Base-by-base conservation (phyloP, 2,797 vertebrate species). In the Manis crassicaudata region DNA sequence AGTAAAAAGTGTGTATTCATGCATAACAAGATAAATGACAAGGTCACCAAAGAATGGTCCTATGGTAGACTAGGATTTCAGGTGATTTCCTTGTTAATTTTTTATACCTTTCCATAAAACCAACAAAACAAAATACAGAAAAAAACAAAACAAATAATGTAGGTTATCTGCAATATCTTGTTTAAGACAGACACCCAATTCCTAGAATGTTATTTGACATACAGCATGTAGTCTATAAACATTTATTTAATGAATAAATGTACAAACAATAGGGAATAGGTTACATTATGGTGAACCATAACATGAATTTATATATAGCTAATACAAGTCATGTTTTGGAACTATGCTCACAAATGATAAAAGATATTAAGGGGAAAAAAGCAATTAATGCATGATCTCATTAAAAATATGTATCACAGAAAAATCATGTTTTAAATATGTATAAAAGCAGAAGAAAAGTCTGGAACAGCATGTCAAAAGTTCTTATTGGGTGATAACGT, bases 401-500 rank as follows among this genome's bases (percentile, higher is more conserved):
- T 67, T 90, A 85, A 84, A 96, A 87, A 90, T 72, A 86, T 5
- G 35, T 32, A 67, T 6, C 32, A 91, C 16, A 62, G 80, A 82
- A 95, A 96, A 91, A 68, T 79, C 13, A 35, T 29, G 88, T 88
- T 88, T 92, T 21, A 89, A 90, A 87, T 13, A 43, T 70, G 23
- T 35, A 68, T 52, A 50, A 56, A 91, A 54, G 60, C 10, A 17
- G 50, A 90, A 54, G n/a, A 54, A 63, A 93, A 93, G 14, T 80
- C 7, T 76, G 17, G 17, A 40, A 85, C 2, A 94, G 10, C 25
- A 77, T 63, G 65, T 20, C 11, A 88, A 92, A 85, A 40, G 70
- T 50, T 76, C 94, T 81, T 63, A 80, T 3, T 70, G 6, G 8
- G 40, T 83, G 29, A 43, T 75, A 32, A 70, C 12, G 17, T 79